Evolutionary conservation across 2,113 vertebrate genomes (phyloP).

Genomic region (Pungitius pungitius): DNA sequence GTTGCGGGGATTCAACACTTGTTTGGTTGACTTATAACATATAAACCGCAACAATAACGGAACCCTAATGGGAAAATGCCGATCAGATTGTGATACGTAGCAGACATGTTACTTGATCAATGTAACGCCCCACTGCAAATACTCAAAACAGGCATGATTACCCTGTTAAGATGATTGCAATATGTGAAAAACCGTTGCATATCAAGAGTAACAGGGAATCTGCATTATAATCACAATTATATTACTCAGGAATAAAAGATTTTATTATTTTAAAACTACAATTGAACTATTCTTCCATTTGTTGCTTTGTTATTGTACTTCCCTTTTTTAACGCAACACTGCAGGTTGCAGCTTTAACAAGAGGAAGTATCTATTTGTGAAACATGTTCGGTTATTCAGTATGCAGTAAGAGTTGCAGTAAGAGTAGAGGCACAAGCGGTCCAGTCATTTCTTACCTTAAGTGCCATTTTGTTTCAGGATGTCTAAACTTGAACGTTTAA

Average conservation of each 20-base stretch:
- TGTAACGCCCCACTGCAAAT: background rate
- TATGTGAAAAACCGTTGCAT: background rate
- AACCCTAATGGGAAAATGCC: background rate
- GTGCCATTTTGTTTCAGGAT: slow-evolving; percentile 51
- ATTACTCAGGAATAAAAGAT: background rate
- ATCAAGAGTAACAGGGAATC: background rate
- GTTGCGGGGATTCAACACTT: no score
- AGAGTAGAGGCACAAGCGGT: background rate
- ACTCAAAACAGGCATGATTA: background rate
- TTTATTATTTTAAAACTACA: no score
- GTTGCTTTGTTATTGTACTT: no score
- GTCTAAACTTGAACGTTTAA: slow-evolving; percentile 77
- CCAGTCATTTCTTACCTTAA: background rate
- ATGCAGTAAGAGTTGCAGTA: background rate
- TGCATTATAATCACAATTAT: background rate
- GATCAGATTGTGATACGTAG: background rate
- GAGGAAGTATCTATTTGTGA: background rate
- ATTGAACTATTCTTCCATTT: no score
- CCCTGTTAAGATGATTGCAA: no score
- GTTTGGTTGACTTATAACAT: background rate
- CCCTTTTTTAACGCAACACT: no score
- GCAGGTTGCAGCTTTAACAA: no score
- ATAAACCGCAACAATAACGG: background rate
- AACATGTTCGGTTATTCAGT: background rate
- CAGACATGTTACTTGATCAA: background rate